Conservation (phyloP, 2,113 vertebrate species). For the Xenus cinereus region DNA sequence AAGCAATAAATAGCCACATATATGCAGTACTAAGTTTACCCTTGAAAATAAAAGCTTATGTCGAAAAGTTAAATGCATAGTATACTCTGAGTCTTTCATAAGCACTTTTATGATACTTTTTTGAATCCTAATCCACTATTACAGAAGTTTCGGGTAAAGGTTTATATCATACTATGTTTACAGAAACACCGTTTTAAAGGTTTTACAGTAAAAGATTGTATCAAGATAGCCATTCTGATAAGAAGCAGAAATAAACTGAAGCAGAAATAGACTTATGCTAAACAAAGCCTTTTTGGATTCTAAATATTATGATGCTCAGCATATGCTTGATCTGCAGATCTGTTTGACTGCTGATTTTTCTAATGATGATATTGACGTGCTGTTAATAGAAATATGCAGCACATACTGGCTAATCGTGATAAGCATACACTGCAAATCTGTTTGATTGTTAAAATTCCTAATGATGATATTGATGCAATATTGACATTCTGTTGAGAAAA, state of each 20-base stretch:
- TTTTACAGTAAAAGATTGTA: neutral
- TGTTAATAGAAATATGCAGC: conserved; percentile 50
- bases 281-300: neutral
- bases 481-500: conserved; percentile 19
- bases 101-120: neutral
- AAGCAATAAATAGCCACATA: neutral
- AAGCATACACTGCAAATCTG: conserved; percentile 6
- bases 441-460: conserved; percentile 56
- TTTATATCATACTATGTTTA: neutral
- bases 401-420: neutral
- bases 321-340: neutral
- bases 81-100: neutral
- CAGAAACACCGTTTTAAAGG: neutral
- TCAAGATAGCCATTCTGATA: neutral
- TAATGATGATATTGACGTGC: neutral
- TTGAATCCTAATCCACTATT: neutral
- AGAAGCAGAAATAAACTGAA: neutral
- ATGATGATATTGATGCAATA: conserved; percentile 23
- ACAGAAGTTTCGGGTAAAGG: neutral
- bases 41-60: neutral
- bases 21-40: neutral
- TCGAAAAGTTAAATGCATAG: neutral
- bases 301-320: conserved; percentile 24
- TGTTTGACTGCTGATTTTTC: conserved; percentile 38
- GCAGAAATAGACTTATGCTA: neutral